phyloP scores from a whole-genome alignment of 1,140 invertebrate genomes.

The Bombus superbus region DNA sequence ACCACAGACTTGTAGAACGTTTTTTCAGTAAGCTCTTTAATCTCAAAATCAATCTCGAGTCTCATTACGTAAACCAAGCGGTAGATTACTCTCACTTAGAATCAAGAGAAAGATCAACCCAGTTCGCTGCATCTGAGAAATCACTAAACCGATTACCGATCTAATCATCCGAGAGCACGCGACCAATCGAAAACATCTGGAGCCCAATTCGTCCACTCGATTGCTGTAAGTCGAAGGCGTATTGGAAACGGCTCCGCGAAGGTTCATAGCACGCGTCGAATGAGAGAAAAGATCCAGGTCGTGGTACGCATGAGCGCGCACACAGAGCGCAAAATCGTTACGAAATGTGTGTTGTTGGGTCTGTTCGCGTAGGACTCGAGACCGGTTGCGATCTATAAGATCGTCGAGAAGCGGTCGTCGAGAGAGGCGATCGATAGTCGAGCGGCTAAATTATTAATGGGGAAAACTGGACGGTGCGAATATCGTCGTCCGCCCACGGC shows the following conservation, averaged over 20 bases:
- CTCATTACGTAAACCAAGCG: constrained; percentile 21
- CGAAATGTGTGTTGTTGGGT: constrained; percentile 74
- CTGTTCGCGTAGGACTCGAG: constrained; percentile 64
- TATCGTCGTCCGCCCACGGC: constrained; percentile 49
- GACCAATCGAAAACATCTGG: constrained; percentile 11
- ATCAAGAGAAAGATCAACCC: background rate
- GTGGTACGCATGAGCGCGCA: constrained; percentile 79
- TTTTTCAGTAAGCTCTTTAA: background rate
- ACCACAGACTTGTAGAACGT: background rate
- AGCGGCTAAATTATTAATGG: constrained; percentile 61
- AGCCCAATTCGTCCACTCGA: background rate
- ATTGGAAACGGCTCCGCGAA: constrained; percentile 42
- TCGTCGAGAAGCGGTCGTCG: constrained; percentile 42
- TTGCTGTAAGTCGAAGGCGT: background rate
- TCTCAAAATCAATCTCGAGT: constrained; percentile 1
- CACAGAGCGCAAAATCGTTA: constrained; percentile 78
- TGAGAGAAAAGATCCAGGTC: constrained; percentile 79
- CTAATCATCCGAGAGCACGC: constrained; percentile 37
- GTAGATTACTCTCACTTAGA: background rate
- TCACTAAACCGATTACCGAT: constrained; percentile 2
- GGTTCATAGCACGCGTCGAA: constrained; percentile 51
- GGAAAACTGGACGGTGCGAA: constrained; percentile 43
- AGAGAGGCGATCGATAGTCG: background rate
- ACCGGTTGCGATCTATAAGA: constrained; percentile 68
- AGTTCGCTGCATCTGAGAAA: background rate